These are phyloP conservation scores for Cephus runcator DNA, from an alignment of 2,888 invertebrate species.

Conservation along the genomic window DNA sequence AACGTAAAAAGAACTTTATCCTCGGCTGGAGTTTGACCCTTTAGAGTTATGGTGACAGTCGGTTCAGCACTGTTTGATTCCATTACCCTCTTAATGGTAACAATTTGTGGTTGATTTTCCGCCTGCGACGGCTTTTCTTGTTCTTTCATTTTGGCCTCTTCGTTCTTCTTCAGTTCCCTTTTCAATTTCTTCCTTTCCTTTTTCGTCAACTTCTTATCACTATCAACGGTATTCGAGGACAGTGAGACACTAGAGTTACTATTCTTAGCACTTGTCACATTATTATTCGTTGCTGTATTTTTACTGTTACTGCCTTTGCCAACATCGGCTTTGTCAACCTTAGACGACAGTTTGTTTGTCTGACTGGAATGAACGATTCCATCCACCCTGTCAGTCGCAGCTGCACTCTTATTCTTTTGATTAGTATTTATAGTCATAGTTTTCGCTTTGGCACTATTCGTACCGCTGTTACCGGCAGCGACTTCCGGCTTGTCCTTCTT, in stretches of 20 bases:
- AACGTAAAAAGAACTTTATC: conserved; percentile 80
- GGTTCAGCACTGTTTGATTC: conserved; percentile 75
- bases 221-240: neutral
- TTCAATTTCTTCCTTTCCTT: conserved; percentile 58
- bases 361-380: conserved; percentile 19
- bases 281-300: conserved; percentile 18
- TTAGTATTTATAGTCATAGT: conserved; percentile 10
- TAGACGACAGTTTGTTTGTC: conserved; percentile 30
- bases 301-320: conserved; percentile 28
- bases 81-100: conserved; percentile 79
- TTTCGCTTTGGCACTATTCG: conserved; percentile 29
- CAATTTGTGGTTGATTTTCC: conserved; percentile 63
- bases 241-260: conserved; percentile 7
- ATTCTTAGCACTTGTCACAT: conserved; percentile 23
- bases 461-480: conserved; percentile 35
- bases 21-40: conserved; percentile 78
- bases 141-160: conserved; percentile 55
- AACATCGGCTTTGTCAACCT: conserved; percentile 30
- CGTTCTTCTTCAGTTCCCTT: conserved; percentile 59
- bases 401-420: conserved; percentile 18
- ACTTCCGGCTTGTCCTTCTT: conserved; percentile 42
- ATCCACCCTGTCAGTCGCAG: conserved; percentile 22
- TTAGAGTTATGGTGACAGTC: conserved; percentile 81
- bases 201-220: conserved; percentile 58
- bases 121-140: conserved; percentile 33